phyloP scores from a whole-genome alignment of 2,888 invertebrate genomes.

The Chrysolina oricalcia region DNA sequence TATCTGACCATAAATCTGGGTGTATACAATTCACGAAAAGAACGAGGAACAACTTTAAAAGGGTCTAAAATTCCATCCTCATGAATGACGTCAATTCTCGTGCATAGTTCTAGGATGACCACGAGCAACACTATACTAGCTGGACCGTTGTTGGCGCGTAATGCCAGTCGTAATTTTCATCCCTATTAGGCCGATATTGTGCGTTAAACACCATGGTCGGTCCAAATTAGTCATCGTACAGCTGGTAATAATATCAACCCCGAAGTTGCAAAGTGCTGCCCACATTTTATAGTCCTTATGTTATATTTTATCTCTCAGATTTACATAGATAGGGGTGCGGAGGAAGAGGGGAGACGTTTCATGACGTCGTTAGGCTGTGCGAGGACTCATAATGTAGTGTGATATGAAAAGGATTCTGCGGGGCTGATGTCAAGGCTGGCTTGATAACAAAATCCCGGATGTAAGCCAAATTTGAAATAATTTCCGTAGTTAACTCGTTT shows the following conservation, averaged over 20 bases:
- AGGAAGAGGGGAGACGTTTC: conserved; percentile 13
- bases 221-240: conserved; percentile 26
- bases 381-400: conserved; percentile 22
- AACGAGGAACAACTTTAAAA: too few relatives aligned
- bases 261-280: conserved; percentile 13
- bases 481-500: background rate
- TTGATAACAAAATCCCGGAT: conserved; percentile 18
- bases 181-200: conserved; percentile 15
- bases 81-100: background rate
- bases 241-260: conserved; percentile 28
- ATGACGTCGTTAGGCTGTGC: conserved; percentile 25
- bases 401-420: conserved; percentile 27
- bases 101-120: background rate
- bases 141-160: conserved; percentile 3
- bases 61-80: background rate
- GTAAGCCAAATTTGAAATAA: background rate
- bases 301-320: conserved; percentile 17
- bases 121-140: background rate
- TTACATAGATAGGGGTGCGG: conserved; percentile 22
- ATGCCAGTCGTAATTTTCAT: conserved; percentile 12
- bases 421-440: conserved; percentile 2
- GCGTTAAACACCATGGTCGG: conserved; percentile 21
- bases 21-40: too few relatives aligned
- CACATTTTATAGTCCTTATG: conserved; percentile 25
- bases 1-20: too few relatives aligned